A percentile compares a stretch with the other conserved stretches of the same genome.
These are phyloP conservation scores for Ennomos quercinarius DNA, from an alignment of 2,888 invertebrate genomes.

Conservation along the genomic window DNA sequence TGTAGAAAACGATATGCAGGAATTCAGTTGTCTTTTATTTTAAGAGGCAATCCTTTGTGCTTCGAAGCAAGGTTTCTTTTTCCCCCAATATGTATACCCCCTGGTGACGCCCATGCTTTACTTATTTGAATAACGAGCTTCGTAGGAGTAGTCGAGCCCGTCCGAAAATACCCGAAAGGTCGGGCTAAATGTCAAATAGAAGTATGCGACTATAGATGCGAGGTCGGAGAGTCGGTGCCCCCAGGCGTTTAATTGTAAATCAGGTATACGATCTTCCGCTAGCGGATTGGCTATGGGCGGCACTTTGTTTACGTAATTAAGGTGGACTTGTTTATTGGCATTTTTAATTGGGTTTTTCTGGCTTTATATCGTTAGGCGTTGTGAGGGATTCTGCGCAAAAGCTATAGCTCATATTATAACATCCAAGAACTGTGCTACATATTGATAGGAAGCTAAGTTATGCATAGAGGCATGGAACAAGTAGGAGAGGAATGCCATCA, in stretches of 20 bases:
- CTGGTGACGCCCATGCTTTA: slow-evolving; percentile 37
- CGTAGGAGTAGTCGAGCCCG: slow-evolving; percentile 71
- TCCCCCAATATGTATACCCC: slow-evolving; percentile 36
- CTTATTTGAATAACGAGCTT: slow-evolving; percentile 59
- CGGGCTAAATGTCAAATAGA: slow-evolving; percentile 78
- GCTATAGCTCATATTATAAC: too few relatives aligned
- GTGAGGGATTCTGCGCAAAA: too few relatives aligned
- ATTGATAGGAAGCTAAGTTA: too few relatives aligned
- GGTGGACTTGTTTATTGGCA: slow-evolving; percentile 18
- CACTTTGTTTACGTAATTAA: slow-evolving; percentile 26
- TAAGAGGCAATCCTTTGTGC: too few relatives aligned
- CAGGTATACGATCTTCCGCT: slow-evolving; percentile 35
- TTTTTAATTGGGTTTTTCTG: slow-evolving; percentile 18
- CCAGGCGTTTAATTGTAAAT: slow-evolving; percentile 48
- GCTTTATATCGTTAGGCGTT: neutral
- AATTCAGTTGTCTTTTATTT: too few relatives aligned
- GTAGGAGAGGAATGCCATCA: too few relatives aligned
- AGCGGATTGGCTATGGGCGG: slow-evolving; percentile 20
- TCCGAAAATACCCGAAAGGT: slow-evolving; percentile 74
- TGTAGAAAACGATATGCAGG: too few relatives aligned
- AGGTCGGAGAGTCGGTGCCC: slow-evolving; percentile 65
- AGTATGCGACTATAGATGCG: slow-evolving; percentile 47
- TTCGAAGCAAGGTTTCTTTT: too few relatives aligned
- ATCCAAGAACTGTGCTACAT: too few relatives aligned
- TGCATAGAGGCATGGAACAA: too few relatives aligned